Evolutionary conservation across 2,888 invertebrate genomes (phyloP).

Genomic region (Drosophila nr. fundita): DNA sequence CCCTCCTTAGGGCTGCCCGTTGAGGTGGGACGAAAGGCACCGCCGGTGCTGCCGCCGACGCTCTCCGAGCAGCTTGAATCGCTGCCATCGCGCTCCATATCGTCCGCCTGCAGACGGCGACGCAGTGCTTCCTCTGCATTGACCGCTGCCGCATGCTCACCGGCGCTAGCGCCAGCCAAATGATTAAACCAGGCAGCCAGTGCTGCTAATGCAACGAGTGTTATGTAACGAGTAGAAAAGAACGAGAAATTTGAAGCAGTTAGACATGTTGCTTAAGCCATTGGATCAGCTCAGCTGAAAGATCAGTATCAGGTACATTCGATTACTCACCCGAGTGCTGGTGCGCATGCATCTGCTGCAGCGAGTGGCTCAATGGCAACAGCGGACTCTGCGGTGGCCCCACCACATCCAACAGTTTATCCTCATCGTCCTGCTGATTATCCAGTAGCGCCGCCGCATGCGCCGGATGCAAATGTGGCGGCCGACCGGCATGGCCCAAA

Average conservation of each 20-base stretch:
- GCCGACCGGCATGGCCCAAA: constrained; percentile 84
- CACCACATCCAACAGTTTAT: constrained; percentile 93
- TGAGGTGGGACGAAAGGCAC: constrained; percentile 85
- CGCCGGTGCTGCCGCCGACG: constrained; percentile 85
- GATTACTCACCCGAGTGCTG: constrained; percentile 85
- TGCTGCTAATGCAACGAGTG: constrained; percentile 71
- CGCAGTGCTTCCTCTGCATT: constrained; percentile 84
- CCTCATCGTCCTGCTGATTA: constrained; percentile 91
- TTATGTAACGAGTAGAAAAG: not conserved
- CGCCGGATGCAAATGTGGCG: constrained; percentile 80
- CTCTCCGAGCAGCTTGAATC: constrained; percentile 91
- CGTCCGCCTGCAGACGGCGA: constrained; percentile 87
- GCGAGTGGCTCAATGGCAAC: constrained; percentile 86
- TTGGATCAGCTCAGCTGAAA: not conserved
- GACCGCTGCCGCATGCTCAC: constrained; percentile 85
- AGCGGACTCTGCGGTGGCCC: constrained; percentile 94
- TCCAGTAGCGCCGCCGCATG: constrained; percentile 82
- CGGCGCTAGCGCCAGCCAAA: constrained; percentile 85
- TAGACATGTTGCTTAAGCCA: not conserved
- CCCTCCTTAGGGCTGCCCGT: constrained; percentile 86
- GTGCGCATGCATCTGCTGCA: constrained; percentile 85
- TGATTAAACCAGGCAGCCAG: constrained; percentile 89
- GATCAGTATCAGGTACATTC: not conserved
- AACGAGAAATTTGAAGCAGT: constrained; percentile 7
- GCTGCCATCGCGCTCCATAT: constrained; percentile 88